These are phyloP conservation scores for Xanthorhoe spadicearia DNA, from an alignment of 2,888 invertebrate genomes.

Conservation along the genomic window DNA sequence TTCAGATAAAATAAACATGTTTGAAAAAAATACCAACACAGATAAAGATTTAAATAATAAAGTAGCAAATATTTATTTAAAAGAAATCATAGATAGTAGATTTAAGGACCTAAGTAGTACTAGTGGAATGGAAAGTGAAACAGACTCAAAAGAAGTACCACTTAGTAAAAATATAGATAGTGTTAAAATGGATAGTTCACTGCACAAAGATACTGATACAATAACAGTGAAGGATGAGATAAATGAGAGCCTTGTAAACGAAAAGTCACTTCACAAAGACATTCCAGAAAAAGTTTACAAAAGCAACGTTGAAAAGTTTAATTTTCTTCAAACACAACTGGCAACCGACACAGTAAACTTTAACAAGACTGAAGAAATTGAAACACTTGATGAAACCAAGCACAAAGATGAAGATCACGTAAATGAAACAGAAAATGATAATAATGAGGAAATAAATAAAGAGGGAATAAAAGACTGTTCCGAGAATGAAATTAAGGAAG, in stretches of 20 bases:
- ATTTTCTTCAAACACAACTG: slow-evolving; percentile 77
- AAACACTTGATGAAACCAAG: slow-evolving; percentile 47
- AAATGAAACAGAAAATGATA: slow-evolving; percentile 39
- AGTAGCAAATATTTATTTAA: slow-evolving; percentile 68
- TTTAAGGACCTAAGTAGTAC: slow-evolving; percentile 59
- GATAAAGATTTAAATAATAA: slow-evolving; percentile 71
- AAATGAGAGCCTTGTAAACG: slow-evolving; percentile 15
- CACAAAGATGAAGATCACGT: slow-evolving; percentile 53
- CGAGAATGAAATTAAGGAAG: slow-evolving; percentile 50
- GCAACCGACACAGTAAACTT: slow-evolving; percentile 54
- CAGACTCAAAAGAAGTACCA: slow-evolving; percentile 48
- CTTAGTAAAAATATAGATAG: slow-evolving; percentile 33
- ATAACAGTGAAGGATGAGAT: slow-evolving; percentile 9
- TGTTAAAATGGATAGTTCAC: slow-evolving; percentile 21
- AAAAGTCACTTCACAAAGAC: slow-evolving; percentile 34
- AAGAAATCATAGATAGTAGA: slow-evolving; percentile 64
- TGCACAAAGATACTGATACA: slow-evolving; percentile 40
- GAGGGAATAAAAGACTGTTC: too few species aligned
- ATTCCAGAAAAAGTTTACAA: slow-evolving; percentile 69
- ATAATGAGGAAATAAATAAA: slow-evolving; percentile 37
- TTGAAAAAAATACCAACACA: slow-evolving; percentile 67
- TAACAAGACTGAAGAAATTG: slow-evolving; percentile 51
- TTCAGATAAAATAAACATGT: slow-evolving; percentile 82
- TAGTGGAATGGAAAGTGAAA: slow-evolving; percentile 53
- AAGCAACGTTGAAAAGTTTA: slow-evolving; percentile 72